phyloP scores from a whole-genome alignment of 2,888 invertebrate genomes.

The Tethea ocularis region DNA sequence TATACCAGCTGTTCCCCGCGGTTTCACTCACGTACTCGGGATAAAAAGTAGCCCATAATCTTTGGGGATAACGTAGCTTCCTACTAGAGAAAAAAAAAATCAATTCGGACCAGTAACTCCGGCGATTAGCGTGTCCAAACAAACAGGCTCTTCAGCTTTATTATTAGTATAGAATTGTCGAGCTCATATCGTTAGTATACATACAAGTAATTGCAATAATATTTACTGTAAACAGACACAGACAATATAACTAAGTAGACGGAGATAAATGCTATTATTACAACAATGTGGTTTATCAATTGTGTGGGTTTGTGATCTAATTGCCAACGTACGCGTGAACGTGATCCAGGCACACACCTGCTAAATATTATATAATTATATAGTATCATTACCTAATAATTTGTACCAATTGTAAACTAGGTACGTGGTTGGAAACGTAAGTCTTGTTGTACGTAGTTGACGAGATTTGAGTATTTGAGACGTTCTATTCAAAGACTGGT shows the following conservation, averaged over 20 bases:
- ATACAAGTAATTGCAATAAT: not conserved
- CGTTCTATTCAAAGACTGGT: no score
- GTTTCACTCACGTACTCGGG: no score
- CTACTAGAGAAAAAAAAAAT: no score
- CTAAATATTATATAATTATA: not conserved
- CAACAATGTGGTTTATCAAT: slow-evolving; percentile 2
- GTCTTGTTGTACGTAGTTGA: not conserved
- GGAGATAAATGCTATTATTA: slow-evolving; percentile 3
- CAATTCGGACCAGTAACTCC: no score
- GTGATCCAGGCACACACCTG: not conserved
- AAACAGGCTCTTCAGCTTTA: no score
- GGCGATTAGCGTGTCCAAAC: no score
- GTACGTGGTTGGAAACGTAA: not conserved
- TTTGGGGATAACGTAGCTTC: no score
- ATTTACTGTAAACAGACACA: slow-evolving; percentile 2
- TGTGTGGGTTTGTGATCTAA: slow-evolving; percentile 1
- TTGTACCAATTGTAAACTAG: slow-evolving; percentile 3
- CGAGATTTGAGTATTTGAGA: no score
- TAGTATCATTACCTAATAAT: slow-evolving; percentile 2
- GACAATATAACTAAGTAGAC: not conserved
- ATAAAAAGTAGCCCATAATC: no score
- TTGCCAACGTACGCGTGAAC: slow-evolving; percentile 5
- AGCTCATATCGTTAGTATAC: not conserved
- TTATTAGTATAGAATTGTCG: no score
- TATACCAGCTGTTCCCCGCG: no score